These are phyloP conservation scores for Capreolus pygargus DNA, from an alignment of 2,113 vertebrate species.

Conservation along the genomic window DNA sequence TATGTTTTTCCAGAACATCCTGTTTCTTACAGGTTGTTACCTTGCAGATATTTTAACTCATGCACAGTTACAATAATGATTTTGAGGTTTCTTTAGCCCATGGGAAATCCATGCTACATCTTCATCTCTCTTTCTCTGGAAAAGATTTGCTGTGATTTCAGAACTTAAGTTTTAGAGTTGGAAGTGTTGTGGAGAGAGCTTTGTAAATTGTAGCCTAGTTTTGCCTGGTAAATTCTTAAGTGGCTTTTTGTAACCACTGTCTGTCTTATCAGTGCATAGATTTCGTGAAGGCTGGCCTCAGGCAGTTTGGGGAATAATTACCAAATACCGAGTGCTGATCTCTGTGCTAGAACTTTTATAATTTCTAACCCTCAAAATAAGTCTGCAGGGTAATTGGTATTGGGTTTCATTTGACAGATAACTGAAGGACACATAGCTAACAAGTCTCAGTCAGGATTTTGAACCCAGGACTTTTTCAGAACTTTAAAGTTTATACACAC, in stretches of 20 bases:
- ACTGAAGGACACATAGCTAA: not conserved
- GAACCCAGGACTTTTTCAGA: not conserved
- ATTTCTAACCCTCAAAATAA: constrained; percentile 27
- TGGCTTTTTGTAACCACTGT: not conserved
- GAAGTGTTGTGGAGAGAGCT: not conserved
- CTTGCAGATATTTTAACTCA: constrained; percentile 32
- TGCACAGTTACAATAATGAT: not conserved
- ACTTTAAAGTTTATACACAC: not conserved
- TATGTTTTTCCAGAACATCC: not conserved
- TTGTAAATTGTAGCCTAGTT: constrained; percentile 8
- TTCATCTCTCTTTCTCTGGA: constrained; percentile 1
- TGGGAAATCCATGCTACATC: not conserved
- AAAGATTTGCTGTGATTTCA: not conserved
- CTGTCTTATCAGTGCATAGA: not conserved
- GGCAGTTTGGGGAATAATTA: not conserved
- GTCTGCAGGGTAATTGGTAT: not conserved
- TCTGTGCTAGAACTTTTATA: constrained; percentile 13
- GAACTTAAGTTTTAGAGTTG: not conserved
- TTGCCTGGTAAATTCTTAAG: not conserved
- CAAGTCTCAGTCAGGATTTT: not conserved
- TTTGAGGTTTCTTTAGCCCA: not conserved
- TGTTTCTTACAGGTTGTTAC: not conserved
- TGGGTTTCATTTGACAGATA: constrained; percentile 5
- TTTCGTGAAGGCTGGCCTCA: not conserved
- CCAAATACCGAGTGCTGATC: not conserved